A percentile compares a stretch with the other conserved stretches of the same genome.
Conservation (phyloP, 2,113 vertebrate species). For the Protobothrops flavoviridis region DNA sequence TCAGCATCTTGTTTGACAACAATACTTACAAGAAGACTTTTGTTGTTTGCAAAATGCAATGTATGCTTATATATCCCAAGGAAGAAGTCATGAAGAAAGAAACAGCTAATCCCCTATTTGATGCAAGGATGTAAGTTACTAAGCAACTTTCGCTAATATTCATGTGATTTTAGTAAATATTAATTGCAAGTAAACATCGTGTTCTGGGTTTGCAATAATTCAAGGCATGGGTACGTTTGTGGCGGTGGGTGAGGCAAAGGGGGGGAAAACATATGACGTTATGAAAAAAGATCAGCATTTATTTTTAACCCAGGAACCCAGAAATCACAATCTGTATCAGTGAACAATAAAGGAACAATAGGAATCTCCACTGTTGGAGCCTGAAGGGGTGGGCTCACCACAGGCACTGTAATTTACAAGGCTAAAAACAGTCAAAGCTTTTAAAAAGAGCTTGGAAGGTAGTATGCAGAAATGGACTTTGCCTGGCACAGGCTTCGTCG, state of each 20-base stretch:
- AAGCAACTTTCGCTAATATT: constrained; percentile 22
- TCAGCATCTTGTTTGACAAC: neutral
- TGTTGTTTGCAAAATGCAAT: neutral
- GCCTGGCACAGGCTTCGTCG: neutral
- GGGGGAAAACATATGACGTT: neutral
- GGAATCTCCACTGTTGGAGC: neutral
- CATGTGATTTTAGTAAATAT: constrained; percentile 4
- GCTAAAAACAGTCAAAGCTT: neutral
- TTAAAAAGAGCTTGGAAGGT: neutral
- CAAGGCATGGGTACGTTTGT: constrained; percentile 2
- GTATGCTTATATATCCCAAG: neutral
- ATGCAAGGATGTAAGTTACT: neutral
- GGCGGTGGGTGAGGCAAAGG: neutral
- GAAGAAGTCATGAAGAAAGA: constrained; percentile 9
- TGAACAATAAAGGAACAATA: neutral
- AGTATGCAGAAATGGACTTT: neutral
- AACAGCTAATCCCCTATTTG: neutral
- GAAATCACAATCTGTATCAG: constrained; percentile 8
- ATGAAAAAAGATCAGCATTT: neutral
- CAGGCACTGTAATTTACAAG: neutral
- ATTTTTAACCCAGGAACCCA: constrained; percentile 14
- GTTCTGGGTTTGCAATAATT: constrained; percentile 6
- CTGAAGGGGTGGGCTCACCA: neutral
- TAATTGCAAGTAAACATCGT: constrained; percentile 25
- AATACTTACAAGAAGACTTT: constrained; percentile 3